Evolutionary conservation across 2,113 vertebrate species (phyloP).

Genomic region (Dasyornis broadbenti): DNA sequence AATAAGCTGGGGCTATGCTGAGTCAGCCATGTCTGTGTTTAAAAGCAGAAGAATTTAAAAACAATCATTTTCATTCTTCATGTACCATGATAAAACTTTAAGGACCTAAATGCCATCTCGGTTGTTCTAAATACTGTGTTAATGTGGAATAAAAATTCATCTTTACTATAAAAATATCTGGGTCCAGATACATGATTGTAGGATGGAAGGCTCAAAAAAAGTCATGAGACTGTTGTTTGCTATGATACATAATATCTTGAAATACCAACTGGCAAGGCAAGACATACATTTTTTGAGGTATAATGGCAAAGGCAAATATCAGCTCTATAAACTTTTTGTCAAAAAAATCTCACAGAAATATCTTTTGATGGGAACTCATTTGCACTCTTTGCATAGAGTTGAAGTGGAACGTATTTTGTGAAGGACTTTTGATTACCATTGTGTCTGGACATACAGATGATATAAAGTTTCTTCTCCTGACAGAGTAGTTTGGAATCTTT

Average conservation of each 20-base stretch:
- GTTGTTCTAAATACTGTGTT: not conserved
- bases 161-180: not conserved
- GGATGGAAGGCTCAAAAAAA: not conserved
- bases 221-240: not conserved
- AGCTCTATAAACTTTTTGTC: not conserved
- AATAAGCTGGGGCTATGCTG: not conserved
- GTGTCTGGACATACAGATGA: not conserved
- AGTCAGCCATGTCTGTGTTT: not conserved
- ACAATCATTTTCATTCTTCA: not conserved
- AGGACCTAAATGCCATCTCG: not conserved
- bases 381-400: not conserved
- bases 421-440: not conserved
- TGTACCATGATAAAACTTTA: not conserved
- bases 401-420: not conserved
- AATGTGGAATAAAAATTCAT: not conserved
- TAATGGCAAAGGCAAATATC: not conserved
- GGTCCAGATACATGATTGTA: not conserved
- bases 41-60: not conserved
- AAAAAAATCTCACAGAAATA: not conserved
- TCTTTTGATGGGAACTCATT: not conserved
- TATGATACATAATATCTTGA: not conserved
- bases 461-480: not conserved
- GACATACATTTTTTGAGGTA: not conserved
- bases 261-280: not conserved
- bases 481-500: not conserved